Evolutionary conservation across 2,113 vertebrate genomes (phyloP), one percentile per base, ranked within the genome.

Genomic region (Archilochus colubris): DNA sequence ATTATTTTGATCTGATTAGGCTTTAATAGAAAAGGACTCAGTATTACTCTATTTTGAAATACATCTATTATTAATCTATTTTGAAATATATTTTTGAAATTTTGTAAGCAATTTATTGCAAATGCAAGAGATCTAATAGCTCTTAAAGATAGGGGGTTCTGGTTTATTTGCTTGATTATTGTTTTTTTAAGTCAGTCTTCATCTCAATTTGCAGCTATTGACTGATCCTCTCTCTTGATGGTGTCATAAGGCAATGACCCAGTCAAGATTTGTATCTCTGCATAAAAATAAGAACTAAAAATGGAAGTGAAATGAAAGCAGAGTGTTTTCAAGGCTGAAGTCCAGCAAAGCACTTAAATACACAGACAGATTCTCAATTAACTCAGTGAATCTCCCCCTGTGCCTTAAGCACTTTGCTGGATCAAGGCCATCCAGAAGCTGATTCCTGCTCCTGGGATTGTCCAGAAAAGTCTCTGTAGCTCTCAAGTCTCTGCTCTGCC

Each of bases 281-380:
- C 12, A 13, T 13, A 73, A 87, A 93, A 91, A 69, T 53, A 68
- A 78, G 63, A 62, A 7, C 46, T 40, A 15, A 21, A 27, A 19
- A 20, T 18, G 22, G 36, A 6, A 36, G 9, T 30, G 28, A 15
- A 48, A 25, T 44, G 59, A 27, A 58, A 77, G 28, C 76, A 11
- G 58, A 80, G 69, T 63, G 76, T 94, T 48, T 86, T 87, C 70
- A 44, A 72, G 87, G 82, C 89, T 91, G 70, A 7, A 20, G 44
- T 88, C 91, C 95, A 97, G 59, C 58, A 89, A 14, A 95, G 75
- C 72, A 94, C 75, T 96, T 36, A 57, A 46, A 62, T 25, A 50
- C 25, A 14, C 17, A 21, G 3, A 43, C 16, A 33, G 7, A 40
- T 24, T 46, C 75, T 59, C 72, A 55, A 28, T 74, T 66, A 77